phyloP scores from a whole-genome alignment of 1,140 invertebrate species.

The Lepidostoma basale region DNA sequence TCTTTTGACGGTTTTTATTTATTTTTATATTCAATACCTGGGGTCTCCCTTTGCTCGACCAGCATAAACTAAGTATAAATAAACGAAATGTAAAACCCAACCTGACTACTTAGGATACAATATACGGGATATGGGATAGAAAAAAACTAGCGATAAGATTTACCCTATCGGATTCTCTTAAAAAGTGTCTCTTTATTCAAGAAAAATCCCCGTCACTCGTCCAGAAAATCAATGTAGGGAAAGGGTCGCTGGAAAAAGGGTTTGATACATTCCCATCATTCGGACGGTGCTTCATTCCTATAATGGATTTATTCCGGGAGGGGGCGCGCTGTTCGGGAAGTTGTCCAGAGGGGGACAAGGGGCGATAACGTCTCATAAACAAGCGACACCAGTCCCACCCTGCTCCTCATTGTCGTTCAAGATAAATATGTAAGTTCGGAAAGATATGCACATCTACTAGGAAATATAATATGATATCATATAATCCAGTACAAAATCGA shows the following conservation, averaged over 20 bases:
- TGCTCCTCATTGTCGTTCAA: not conserved
- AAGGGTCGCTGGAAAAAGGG: conserved; percentile 6
- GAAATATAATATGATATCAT: too few species aligned
- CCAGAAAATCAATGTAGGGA: conserved; percentile 35
- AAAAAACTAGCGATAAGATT: conserved; percentile 6
- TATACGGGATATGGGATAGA: not conserved
- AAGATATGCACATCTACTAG: too few species aligned
- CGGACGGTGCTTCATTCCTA: conserved; percentile 33
- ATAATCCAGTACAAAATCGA: too few species aligned
- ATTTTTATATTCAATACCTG: too few species aligned
- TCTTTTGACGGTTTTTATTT: too few species aligned
- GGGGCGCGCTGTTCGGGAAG: not conserved
- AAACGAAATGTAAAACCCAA: not conserved
- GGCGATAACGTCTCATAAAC: conserved; percentile 35
- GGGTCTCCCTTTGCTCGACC: too few species aligned
- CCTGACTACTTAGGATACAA: not conserved
- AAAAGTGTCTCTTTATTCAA: conserved; percentile 30
- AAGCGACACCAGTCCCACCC: not conserved
- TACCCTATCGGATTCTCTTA: conserved; percentile 25
- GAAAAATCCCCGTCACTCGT: conserved; percentile 29
- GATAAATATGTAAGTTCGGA: too few species aligned
- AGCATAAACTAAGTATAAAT: too few species aligned
- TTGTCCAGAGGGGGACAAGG: not conserved
- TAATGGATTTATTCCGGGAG: conserved; percentile 39
- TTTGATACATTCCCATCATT: conserved; percentile 33